Evolutionary conservation across 2,113 vertebrate species (phyloP).

Genomic region (Pongo pygmaeus): DNA sequence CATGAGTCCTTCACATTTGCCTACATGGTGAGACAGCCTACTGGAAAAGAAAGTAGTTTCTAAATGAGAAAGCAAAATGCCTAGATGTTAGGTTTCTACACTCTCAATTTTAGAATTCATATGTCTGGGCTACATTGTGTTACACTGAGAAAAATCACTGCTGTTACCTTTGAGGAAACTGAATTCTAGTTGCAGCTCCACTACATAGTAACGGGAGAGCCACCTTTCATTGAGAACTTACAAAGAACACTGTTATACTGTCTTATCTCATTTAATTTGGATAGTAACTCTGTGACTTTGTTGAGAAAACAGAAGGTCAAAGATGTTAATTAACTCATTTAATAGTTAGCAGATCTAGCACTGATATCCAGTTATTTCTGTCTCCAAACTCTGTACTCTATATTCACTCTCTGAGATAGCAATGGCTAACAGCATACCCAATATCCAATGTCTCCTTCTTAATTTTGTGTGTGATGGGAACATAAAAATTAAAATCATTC

Average conservation of each 20-base stretch:
- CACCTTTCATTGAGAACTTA: background rate
- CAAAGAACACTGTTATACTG: background rate
- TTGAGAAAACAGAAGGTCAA: constrained; percentile 2
- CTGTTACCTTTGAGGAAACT: background rate
- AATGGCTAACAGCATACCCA: background rate
- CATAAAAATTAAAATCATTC: background rate
- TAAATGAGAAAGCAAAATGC: background rate
- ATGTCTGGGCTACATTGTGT: background rate
- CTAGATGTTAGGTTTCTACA: background rate
- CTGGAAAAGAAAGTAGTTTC: background rate
- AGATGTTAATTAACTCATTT: background rate
- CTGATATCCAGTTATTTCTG: background rate
- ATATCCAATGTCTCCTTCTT: background rate
- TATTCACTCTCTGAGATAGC: background rate
- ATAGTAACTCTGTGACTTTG: background rate
- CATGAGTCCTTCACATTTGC: background rate
- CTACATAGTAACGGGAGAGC: background rate
- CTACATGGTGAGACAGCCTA: background rate
- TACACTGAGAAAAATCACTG: background rate
- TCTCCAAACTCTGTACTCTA: background rate
- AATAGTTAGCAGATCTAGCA: background rate
- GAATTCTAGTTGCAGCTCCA: background rate
- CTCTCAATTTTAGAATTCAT: background rate
- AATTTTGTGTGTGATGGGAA: background rate
- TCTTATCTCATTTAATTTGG: background rate